phyloP scores from a whole-genome alignment of 2,113 vertebrate species.

The Macaca mulatta region DNA sequence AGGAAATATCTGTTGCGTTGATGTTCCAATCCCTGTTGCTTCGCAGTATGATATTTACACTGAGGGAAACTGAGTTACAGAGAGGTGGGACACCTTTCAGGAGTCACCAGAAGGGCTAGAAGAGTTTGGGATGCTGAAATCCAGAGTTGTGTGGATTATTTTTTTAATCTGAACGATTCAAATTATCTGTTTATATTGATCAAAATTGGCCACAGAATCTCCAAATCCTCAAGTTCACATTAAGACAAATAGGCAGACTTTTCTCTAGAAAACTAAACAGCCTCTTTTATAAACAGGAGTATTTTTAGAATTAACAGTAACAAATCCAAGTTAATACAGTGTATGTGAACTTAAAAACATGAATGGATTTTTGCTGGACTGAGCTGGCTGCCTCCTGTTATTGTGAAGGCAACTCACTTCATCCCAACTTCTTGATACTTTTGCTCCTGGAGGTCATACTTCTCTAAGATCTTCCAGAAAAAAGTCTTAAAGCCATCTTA shows the following conservation, averaged over 20 bases:
- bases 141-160: background rate
- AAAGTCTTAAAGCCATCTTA: too few species aligned
- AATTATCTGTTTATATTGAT: background rate
- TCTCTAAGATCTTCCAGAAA: too few species aligned
- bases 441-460: too few species aligned
- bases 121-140: background rate
- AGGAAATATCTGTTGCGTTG: background rate
- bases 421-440: too few species aligned
- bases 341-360: background rate
- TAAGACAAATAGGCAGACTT: background rate
- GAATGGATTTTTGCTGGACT: too few species aligned
- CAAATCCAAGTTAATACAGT: background rate
- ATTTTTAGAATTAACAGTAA: conserved; percentile 32
- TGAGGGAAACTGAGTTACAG: background rate
- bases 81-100: background rate
- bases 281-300: background rate
- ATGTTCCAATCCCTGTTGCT: background rate
- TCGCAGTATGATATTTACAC: background rate
- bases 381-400: too few species aligned
- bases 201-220: background rate
- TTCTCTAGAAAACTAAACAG: background rate
- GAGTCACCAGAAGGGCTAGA: background rate
- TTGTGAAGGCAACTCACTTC: too few species aligned
- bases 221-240: background rate
- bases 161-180: background rate